Base-by-base conservation (phyloP, 2,888 invertebrate genomes). In the Zaprionus obscuricornis region DNA sequence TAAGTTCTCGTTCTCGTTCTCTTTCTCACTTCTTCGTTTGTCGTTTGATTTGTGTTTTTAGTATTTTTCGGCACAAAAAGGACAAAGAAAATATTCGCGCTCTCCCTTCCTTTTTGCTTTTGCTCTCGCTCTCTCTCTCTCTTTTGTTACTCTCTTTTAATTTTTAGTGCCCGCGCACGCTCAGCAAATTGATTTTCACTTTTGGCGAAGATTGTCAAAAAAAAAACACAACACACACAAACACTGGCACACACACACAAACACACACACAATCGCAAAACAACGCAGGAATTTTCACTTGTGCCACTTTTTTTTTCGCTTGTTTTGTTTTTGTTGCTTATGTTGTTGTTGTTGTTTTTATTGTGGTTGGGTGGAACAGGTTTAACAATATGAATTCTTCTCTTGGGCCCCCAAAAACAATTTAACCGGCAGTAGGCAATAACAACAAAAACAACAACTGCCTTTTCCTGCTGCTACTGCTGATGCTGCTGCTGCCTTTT, bases 241-340 rank as follows among this genome's bases (percentile, higher is more conserved):
- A 49, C 46, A n/a, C n/a, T n/a, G n/a, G n/a, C n/a, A 31, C 18
- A 58, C 11, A 59, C 51, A 42, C 26, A 16, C 1, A 39, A 11
- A 22, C 24, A 37, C 16, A 14, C 16, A 34, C 50, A 57, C 40
- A 50, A 36, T 7, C 5, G 22, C 22, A 26, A 46, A 59, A 62
- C 63, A 58, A 74, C 85, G 63, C 74, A 79, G 81, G 84, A 81
- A 85, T 81, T 81, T 85, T 81, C 84, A 85, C 81, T 81, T 81
- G 81, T 81, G 81, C 81, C 86, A 85, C 86, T 81, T 81, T 83
- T 79, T 66, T 66, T 52, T 65, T 56, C n/a, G 43, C 40, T 42
- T 67, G 46, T 63, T 60, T 67, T 72, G 56, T 55, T 62, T n/a
- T 56, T 66, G 45, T 39, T 59, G 26, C 47, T 56, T 24, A 51